Evolutionary conservation across 92 coral and sea anemone species (phyloP), one percentile per base, ranked within the genome.

Genomic region (Plumapathes pennacea): DNA sequence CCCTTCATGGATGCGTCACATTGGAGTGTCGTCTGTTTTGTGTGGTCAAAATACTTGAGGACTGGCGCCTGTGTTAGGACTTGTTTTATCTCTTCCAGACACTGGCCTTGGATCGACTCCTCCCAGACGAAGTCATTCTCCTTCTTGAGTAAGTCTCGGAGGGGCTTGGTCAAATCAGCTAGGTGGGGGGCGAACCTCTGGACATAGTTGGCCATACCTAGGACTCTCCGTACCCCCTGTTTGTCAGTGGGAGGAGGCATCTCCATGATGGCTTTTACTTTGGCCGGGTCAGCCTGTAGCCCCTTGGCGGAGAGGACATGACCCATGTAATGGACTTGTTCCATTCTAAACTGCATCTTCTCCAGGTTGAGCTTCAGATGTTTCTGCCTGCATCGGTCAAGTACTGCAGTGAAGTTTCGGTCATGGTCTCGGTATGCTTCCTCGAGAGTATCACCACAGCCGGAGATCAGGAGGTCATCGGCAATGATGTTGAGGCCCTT

Each of bases 401-500:
- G 57, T 43, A 83, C 59, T 27, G 55, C 64, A 38, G 32, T 40
- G 56, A 74, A 74, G 18, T 69, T 53, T 28, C 57, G 49, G 66
- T 81, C 77, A 53, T 81, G 82, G 48, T 67, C 60, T 29, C 36
- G 41, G 6, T 32, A 14, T 13, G 80, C 85, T 28, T 67, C 67
- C 17, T 51, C 81, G 5, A 64, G 72, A 0, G 66, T 83, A 1
- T 32, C 28, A 10, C 85, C 85, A 31, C 71, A 52, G 7, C 90
- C 90, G 60, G 50, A 77, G 4, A 77, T 77, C 15, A 77, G 80
- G 24, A 76, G 76, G 53, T 83, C 77, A 25, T 83, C 84, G 9
- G 84, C 89, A 10, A 83, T 76, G 3, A 73, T 77, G 52, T 77
- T 78, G 20, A 57, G 53, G 0, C 91, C 85, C 22, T 81, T 65